Conservation (phyloP, 2,113 vertebrate genomes). For the Istiophorus platypterus region DNA sequence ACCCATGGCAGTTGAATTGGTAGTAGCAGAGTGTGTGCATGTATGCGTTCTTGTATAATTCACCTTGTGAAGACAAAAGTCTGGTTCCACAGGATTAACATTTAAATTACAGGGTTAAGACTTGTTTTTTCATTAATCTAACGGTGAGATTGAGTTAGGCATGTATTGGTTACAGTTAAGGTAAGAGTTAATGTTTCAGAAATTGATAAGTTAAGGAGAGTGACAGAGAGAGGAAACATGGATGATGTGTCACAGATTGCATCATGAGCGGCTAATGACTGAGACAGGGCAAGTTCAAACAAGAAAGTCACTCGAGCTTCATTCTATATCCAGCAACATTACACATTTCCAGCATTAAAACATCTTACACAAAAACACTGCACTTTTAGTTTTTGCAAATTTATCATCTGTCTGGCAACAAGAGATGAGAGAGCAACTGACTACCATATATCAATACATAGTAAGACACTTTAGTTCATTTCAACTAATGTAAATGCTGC, state of each 20-base stretch:
- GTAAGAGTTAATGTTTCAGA: not conserved
- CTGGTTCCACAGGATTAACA: not conserved
- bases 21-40: not conserved
- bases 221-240: no score
- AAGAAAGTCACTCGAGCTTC: not conserved
- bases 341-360: slow-evolving; percentile 3
- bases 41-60: slow-evolving; percentile 9
- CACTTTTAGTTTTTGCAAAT: not conserved
- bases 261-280: not conserved
- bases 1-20: not conserved
- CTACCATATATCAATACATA: not conserved
- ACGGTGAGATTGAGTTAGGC: not conserved
- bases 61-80: not conserved
- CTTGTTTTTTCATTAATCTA: not conserved
- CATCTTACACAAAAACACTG: not conserved
- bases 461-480: not conserved
- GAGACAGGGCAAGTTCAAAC: not conserved
- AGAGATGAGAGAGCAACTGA: slow-evolving; percentile 46
- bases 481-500: not conserved
- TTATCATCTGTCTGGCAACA: slow-evolving; percentile 3
- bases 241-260: not conserved
- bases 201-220: no score
- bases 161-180: slow-evolving; percentile 7
- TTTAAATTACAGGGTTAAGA: not conserved
- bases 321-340: not conserved